Conservation (phyloP, 2,797 vertebrate genomes). For the Knipowitschia caucasica region DNA sequence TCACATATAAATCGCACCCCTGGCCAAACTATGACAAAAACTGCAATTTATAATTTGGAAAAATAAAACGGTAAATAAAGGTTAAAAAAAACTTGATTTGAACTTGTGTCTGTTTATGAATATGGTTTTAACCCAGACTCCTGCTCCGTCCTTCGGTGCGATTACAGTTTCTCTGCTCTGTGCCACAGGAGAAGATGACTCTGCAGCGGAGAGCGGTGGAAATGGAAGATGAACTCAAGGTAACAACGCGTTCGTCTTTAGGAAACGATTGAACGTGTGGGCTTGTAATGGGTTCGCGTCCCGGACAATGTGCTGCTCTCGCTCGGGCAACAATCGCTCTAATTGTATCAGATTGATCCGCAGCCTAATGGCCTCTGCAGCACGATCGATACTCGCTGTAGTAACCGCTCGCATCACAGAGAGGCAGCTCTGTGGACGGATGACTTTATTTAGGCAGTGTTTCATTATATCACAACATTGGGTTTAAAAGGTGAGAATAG, state of each 20-base stretch:
- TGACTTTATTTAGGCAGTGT: neutral
- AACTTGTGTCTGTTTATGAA: neutral
- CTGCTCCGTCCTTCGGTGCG: too few relatives aligned
- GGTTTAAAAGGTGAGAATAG: too few relatives aligned
- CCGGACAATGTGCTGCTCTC: neutral
- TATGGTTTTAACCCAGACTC: too few relatives aligned
- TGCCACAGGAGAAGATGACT: slow-evolving; percentile 73
- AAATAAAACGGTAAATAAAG: too few relatives aligned
- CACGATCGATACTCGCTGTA: neutral
- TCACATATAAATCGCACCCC: too few relatives aligned
- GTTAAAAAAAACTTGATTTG: too few relatives aligned
- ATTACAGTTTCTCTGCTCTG: neutral
- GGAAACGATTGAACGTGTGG: neutral
- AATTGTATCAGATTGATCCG: slow-evolving; percentile 6
- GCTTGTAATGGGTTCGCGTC: neutral
- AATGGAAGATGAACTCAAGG: slow-evolving; percentile 82
- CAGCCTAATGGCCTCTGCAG: neutral
- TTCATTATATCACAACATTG: too few relatives aligned
- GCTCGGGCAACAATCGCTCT: neutral
- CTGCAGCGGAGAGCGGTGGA: slow-evolving; percentile 80
- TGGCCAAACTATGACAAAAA: too few relatives aligned
- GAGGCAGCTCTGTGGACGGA: neutral
- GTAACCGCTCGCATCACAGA: neutral
- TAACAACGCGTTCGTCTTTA: slow-evolving; percentile 21
- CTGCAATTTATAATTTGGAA: too few relatives aligned